Evolutionary conservation across 2,797 vertebrate genomes (phyloP).

Genomic region (Sebastes vulpes): DNA sequence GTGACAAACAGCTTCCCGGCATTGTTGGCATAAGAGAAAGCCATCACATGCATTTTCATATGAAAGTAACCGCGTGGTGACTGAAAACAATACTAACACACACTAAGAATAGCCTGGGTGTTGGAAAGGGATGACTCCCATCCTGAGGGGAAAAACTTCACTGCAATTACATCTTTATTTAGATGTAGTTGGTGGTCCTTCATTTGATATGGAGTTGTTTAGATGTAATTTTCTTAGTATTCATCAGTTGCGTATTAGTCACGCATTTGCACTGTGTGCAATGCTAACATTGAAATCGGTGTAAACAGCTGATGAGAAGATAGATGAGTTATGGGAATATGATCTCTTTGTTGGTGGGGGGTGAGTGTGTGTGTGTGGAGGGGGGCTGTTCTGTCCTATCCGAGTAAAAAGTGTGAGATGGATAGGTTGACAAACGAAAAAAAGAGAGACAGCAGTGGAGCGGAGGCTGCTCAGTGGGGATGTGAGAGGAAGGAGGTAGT

Average conservation of each 20-base stretch:
- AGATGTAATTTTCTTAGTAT: constrained; percentile 63
- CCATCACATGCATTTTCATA: constrained; percentile 77
- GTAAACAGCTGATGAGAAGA: constrained; percentile 83
- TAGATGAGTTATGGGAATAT: constrained; percentile 77
- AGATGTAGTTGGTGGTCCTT: constrained; percentile 67
- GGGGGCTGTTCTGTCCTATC: constrained; percentile 79
- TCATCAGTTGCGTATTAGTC: constrained; percentile 65
- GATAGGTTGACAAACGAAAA: constrained; percentile 79
- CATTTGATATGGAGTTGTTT: constrained; percentile 68
- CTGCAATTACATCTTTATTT: constrained; percentile 68
- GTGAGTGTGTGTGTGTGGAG: not conserved
- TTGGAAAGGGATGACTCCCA: constrained; percentile 82
- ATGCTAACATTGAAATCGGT: constrained; percentile 68
- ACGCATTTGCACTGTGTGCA: constrained; percentile 58
- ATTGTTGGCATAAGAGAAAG: constrained; percentile 82
- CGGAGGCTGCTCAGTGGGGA: constrained; percentile 75
- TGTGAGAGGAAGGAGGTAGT: constrained; percentile 81
- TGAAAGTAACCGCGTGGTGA: constrained; percentile 77
- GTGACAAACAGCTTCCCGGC: constrained; percentile 86
- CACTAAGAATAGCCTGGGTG: constrained; percentile 81
- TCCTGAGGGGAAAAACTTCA: constrained; percentile 76
- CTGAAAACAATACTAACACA: constrained; percentile 82
- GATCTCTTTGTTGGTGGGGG: constrained; percentile 85
- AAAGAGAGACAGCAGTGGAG: constrained; percentile 68
- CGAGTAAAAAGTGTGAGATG: constrained; percentile 79